Base-by-base conservation (phyloP, 1,140 invertebrate species). In the Zaprionus capensis region DNA sequence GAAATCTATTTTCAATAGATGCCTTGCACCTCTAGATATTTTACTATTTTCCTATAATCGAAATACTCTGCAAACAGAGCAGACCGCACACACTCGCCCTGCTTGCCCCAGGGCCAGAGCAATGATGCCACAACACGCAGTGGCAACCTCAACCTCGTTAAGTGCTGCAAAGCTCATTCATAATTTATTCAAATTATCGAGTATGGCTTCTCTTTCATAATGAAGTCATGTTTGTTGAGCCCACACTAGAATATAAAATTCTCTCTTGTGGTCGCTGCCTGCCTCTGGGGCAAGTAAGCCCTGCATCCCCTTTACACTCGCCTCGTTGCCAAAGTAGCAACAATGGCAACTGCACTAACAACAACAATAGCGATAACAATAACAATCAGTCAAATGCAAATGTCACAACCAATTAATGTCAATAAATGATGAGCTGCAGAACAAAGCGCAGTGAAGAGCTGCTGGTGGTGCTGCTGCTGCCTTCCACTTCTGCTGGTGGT, bases 331-430 rank as follows among this genome's bases (percentile, higher is more conserved):
- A 69, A 83, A 81, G 85, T 90, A 81, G 86, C 82, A 90, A 88
- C 85, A 88, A 88, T 88, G 85, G 85, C 85, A 86, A 86, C 85
- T 85, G 82, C 82, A 90, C 90, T 86, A 88, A 88, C 90, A 85
- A 85, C 84, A 85, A 86, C 84, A 81, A 28, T 56, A 11, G 1
- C 15, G n/a, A 56, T 17, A 56, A 56, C 15, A 56, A 58, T 58
- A 58, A 90, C 81, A 83, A 88, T 88, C 85, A 80, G 80, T 91
- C 90, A 91, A 82, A 91, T 90, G 88, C 88, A 91, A 91, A 91
- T 91, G 88, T 91, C 90, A 91, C 82, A 91, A 90, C 85, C 90
- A 91, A 91, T 91, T 91, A 91, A 91, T 91, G 88, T 88, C 88
- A 91, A 91, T 91, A 85, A 88, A 76, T 76, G 84, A 90, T 88